These are phyloP conservation scores for Blomia tropicalis DNA, from an alignment of 2,888 invertebrate genomes.

Conservation along the genomic window DNA sequence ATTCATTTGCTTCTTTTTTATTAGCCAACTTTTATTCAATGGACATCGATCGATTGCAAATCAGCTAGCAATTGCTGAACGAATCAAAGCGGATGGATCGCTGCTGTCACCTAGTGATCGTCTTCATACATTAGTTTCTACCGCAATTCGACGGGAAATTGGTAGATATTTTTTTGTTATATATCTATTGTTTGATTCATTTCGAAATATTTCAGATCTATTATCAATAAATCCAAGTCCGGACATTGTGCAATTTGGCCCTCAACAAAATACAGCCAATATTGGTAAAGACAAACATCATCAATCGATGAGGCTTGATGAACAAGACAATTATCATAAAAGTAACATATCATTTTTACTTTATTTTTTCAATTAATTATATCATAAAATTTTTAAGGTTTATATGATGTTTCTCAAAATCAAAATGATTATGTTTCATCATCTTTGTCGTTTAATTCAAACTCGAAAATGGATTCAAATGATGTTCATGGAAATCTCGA, in stretches of 20 bases:
- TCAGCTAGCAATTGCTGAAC: conserved; percentile 60
- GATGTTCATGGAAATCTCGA: too few relatives aligned
- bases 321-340: background rate
- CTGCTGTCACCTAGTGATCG: conserved; percentile 91
- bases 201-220: background rate
- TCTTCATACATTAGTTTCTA: conserved; percentile 63
- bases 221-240: conserved; percentile 4
- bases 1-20: background rate
- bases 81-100: conserved; percentile 53
- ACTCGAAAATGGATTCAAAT: too few relatives aligned
- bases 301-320: background rate
- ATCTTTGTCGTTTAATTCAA: background rate
- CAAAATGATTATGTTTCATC: background rate
- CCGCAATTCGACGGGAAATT: conserved; percentile 69
- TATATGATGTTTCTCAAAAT: too few relatives aligned
- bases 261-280: background rate
- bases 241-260: background rate
- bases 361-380: background rate
- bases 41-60: conserved; percentile 84
- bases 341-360: background rate
- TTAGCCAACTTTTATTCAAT: conserved; percentile 90
- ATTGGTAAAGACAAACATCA: background rate
- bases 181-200: background rate
- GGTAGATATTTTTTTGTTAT: conserved; percentile 32
- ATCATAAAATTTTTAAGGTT: background rate